phyloP scores from a whole-genome alignment of 2,888 invertebrate genomes.

The Melinopterus prodromus region DNA sequence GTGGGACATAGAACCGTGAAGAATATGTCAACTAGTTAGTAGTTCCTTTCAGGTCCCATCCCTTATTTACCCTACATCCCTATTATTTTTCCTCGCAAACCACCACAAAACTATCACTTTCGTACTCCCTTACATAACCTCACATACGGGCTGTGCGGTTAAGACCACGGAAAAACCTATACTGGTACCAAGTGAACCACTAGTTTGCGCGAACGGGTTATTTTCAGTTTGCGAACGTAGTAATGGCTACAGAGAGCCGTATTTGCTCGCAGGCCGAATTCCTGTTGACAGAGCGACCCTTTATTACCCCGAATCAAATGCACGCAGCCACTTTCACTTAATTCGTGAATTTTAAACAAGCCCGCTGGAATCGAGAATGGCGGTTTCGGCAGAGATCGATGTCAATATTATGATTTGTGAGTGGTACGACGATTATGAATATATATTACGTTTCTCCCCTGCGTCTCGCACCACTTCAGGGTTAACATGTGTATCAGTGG shows the following conservation, averaged over 20 bases:
- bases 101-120: background rate
- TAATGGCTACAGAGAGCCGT: background rate
- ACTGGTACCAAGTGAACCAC: background rate
- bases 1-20: too few relatives aligned
- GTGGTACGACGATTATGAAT: background rate
- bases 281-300: background rate
- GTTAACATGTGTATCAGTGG: background rate
- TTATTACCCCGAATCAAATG: background rate
- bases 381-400: background rate
- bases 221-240: background rate
- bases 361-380: background rate
- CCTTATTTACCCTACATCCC: background rate
- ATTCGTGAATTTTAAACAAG: constrained; percentile 4
- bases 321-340: constrained; percentile 4
- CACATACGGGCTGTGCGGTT: background rate
- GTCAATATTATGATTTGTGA: background rate
- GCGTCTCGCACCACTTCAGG: background rate
- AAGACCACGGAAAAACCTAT: background rate
- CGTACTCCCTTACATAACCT: background rate
- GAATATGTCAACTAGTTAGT: too few relatives aligned
- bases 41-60: too few relatives aligned
- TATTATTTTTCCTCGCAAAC: background rate
- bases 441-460: background rate
- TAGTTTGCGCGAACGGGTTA: background rate
- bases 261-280: background rate